Percentiles rank a stretch among this genome's conserved stretches.
Evolutionary conservation across 2,888 invertebrate species (phyloP).

Genomic region (Sinohyriopsis cumingii): DNA sequence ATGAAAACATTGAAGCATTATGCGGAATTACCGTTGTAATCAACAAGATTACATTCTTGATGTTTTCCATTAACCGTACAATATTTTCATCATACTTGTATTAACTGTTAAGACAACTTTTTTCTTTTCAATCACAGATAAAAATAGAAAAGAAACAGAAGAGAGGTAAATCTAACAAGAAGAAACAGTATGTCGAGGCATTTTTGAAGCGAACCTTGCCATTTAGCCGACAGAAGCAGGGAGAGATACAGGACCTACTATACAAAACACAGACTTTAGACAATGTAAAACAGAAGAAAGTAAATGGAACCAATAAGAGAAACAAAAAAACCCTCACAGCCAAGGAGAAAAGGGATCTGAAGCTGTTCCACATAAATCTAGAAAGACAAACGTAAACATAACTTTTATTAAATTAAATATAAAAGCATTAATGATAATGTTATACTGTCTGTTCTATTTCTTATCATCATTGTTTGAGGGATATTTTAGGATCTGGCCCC

Average conservation of each 20-base stretch:
- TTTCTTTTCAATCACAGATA: neutral
- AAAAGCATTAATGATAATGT: too few species aligned
- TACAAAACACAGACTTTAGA: constrained; percentile 34
- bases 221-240: constrained; percentile 24
- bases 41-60: too few species aligned
- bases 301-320: constrained; percentile 14
- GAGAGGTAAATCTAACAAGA: constrained; percentile 9
- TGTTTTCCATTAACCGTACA: constrained; percentile 6
- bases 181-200: constrained; percentile 33
- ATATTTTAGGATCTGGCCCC: too few species aligned
- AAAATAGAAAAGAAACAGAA: neutral
- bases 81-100: constrained; percentile 6
- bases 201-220: constrained; percentile 45
- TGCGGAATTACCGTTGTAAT: too few species aligned
- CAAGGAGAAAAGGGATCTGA: constrained; percentile 42
- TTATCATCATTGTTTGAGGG: too few species aligned
- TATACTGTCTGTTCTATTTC: too few species aligned
- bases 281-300: constrained; percentile 24
- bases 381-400: constrained; percentile 41
- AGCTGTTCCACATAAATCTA: constrained; percentile 46
- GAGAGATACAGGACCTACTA: constrained; percentile 37
- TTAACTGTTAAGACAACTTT: neutral
- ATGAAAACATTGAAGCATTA: too few species aligned
- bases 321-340: constrained; percentile 38
- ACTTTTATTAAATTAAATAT: too few species aligned